phyloP scores from a whole-genome alignment of 2,797 vertebrate species.

The Myotis findleyi region DNA sequence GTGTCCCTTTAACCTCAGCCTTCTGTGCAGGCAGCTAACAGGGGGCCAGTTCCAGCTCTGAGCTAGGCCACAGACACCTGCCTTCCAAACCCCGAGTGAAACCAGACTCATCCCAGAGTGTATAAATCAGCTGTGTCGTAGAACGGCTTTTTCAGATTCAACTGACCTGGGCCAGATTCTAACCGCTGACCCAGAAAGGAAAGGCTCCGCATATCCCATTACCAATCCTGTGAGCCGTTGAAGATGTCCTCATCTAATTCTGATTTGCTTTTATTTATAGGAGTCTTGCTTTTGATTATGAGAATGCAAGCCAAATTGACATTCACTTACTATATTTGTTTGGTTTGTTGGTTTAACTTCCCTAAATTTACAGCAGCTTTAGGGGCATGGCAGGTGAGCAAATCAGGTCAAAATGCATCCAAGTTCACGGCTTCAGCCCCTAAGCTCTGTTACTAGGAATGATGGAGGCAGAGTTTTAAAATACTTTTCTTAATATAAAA shows the following conservation, averaged over 20 bases:
- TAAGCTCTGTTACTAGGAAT: background rate
- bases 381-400: background rate
- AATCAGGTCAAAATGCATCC: background rate
- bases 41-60: slow-evolving; percentile 33
- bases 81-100: slow-evolving; percentile 35
- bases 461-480: background rate
- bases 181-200: slow-evolving; percentile 65
- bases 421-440: background rate
- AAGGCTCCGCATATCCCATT: background rate
- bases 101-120: slow-evolving; percentile 34
- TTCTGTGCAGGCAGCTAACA: slow-evolving; percentile 49
- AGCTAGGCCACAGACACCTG: background rate
- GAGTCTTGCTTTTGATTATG: background rate
- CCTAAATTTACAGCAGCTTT: slow-evolving; percentile 15
- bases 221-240: background rate
- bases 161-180: slow-evolving; percentile 67
- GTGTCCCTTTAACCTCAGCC: slow-evolving; percentile 40
- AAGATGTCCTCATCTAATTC: background rate
- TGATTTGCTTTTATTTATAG: slow-evolving; percentile 25
- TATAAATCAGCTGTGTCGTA: slow-evolving; percentile 66
- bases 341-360: background rate
- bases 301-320: background rate
- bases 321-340: background rate
- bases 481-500: slow-evolving; percentile 35
- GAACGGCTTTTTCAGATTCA: slow-evolving; percentile 71